Conservation (phyloP, 2,797 vertebrate genomes). For the Monodelphis domestica region DNA sequence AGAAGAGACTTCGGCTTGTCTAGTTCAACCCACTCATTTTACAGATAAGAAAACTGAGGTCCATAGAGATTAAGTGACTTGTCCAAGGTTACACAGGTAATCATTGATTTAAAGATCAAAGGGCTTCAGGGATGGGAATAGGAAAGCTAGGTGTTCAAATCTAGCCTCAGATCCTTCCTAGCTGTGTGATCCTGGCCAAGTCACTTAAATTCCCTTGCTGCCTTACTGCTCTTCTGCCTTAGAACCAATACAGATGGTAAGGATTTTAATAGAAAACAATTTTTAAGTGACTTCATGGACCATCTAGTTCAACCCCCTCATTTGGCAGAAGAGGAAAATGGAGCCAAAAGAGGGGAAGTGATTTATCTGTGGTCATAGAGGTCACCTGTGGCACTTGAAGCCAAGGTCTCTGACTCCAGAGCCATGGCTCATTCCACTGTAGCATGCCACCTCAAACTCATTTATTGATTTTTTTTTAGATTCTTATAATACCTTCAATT, state of each 20-base stretch:
- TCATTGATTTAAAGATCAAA: too few species aligned
- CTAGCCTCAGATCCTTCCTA: too few species aligned
- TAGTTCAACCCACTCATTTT: neutral
- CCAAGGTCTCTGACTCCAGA: neutral
- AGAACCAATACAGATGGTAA: too few species aligned
- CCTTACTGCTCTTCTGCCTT: too few species aligned
- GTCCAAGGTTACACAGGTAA: neutral
- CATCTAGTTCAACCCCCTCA: neutral
- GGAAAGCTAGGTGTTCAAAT: too few species aligned
- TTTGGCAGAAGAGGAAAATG: neutral
- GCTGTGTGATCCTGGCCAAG: too few species aligned
- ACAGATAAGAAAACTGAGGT: neutral
- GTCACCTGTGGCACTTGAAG: neutral
- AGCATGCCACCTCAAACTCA: neutral
- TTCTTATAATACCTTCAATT: neutral
- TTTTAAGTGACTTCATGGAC: too few species aligned
- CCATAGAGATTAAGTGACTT: neutral
- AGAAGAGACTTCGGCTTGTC: neutral
- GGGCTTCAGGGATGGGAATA: neutral
- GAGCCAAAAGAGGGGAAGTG: neutral
- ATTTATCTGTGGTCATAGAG: neutral
- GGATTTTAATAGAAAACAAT: too few species aligned
- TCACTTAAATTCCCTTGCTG: too few species aligned
- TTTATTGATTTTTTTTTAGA: neutral
- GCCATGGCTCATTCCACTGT: neutral